Evolutionary conservation across 1,140 invertebrate species (phyloP), one percentile per base, ranked within the genome.

Genomic region (Neodiprion fabricii): DNA sequence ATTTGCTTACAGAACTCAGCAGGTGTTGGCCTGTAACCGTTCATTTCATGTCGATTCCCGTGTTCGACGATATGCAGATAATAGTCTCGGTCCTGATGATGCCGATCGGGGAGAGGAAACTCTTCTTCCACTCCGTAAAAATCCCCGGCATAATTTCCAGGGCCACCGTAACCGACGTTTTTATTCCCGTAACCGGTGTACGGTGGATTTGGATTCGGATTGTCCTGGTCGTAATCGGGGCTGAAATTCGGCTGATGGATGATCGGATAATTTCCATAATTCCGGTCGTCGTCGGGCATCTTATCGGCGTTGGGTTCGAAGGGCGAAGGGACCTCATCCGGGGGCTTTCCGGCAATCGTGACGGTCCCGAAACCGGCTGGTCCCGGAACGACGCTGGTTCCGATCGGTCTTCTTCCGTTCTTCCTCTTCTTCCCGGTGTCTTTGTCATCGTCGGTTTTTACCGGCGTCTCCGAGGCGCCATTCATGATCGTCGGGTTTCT

Each of bases 51-150:
- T 71, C 70, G 40, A 70, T 72, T n/a, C 71, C 73, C 10, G 70
- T n/a, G 5, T 53, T 74, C 73, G 70, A 21, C 71, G 8, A 74
- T 28, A 69, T 71, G 71, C 3, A 74, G 67, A 28, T 74, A 67
- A 23, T 48, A 74, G 68, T 74, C 73, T 1, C 67, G 73, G 48
- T 74, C 73, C 23, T 53, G 1, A 53, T 53, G 10, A 1, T 53
- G 10, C 10, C n/a, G 50, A 53, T n/a, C 50, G 50, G n/a, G n/a
- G n/a, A 11, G 10, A 53, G 50, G 50, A 53, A 53, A 10, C 10
- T 53, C 50, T n/a, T 53, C 10, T n/a, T 53, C 50, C 1, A 53
- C 50, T 10, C n/a, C 10, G 2, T 53, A 53, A 53, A 53, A 53
- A 53, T 53, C 10, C n/a, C n/a, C 10, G n/a, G n/a, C 10, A 53